Conservation (phyloP, 1,140 invertebrate genomes). For the Branchinecta lynchi region DNA sequence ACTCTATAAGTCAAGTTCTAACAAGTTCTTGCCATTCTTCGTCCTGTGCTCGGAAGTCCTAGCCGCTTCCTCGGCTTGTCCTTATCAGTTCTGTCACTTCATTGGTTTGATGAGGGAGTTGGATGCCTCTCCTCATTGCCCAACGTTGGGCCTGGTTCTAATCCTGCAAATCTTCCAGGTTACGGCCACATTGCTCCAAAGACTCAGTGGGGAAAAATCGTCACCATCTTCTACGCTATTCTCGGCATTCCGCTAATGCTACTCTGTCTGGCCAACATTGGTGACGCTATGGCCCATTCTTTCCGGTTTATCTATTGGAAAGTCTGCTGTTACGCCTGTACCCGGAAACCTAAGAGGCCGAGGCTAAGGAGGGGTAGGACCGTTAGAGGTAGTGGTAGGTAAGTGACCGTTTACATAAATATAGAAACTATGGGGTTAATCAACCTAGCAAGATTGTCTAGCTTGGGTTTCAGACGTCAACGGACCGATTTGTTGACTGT, state of each 20-base stretch:
- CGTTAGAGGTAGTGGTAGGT: constrained; percentile 23
- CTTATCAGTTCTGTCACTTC: no score
- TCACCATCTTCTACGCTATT: constrained; percentile 90
- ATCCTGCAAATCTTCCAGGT: constrained; percentile 38
- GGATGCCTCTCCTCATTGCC: no score
- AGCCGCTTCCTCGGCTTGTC: no score
- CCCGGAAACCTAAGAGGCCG: constrained; percentile 45
- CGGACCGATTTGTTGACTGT: no score
- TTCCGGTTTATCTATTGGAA: constrained; percentile 83
- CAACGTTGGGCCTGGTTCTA: no score
- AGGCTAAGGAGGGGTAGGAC: constrained; percentile 27
- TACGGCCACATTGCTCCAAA: constrained; percentile 91
- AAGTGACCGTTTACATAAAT: neutral
- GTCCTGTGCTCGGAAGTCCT: no score
- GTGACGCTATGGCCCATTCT: constrained; percentile 86
- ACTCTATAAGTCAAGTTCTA: no score
- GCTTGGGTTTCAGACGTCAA: no score
- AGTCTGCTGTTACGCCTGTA: constrained; percentile 74
- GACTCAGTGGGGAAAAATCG: constrained; percentile 76
- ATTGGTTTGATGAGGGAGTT: no score
- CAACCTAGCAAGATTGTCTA: no score
- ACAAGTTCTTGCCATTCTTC: no score
- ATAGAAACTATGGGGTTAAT: no score
- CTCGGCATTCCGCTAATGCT: constrained; percentile 88
- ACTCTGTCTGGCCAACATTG: constrained; percentile 82